Evolutionary conservation across 2,797 vertebrate species (phyloP).

Genomic region (Eremophila alpestris): DNA sequence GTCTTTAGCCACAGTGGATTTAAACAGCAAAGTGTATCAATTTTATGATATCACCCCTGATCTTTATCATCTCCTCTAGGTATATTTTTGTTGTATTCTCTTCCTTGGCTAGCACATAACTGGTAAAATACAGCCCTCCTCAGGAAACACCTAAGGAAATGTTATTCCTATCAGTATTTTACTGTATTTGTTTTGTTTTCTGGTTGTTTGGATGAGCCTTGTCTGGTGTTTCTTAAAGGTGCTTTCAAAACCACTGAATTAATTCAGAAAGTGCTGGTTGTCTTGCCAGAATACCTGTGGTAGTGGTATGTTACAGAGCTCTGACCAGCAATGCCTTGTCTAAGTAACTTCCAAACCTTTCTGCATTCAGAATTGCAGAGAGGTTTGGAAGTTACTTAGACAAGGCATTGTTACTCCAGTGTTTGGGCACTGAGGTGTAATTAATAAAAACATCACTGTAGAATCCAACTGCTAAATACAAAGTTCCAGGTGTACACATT

Average conservation of each 20-base stretch:
- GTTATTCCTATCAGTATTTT: neutral
- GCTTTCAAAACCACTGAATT: neutral
- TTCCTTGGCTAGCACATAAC: neutral
- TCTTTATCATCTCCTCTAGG: neutral
- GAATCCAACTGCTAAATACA: neutral
- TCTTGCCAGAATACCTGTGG: neutral
- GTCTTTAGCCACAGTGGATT: neutral
- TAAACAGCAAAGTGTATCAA: neutral
- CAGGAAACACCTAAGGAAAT: neutral
- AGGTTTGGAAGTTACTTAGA: too few relatives aligned
- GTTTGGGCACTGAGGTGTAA: neutral
- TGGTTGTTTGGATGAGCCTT: neutral
- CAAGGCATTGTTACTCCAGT: too few relatives aligned
- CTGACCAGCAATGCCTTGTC: neutral
- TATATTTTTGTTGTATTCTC: neutral
- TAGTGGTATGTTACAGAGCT: neutral
- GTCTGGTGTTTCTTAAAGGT: neutral
- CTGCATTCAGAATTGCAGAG: neutral
- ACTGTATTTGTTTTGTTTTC: neutral
- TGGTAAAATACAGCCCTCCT: neutral
- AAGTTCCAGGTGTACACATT: accelerated
- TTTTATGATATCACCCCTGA: neutral
- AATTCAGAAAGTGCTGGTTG: neutral
- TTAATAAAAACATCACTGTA: neutral
- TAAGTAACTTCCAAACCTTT: neutral